A percentile compares a stretch with the other conserved stretches of the same genome.
phyloP scores from a whole-genome alignment of 1,140 invertebrate species.

The Drosophila kikkawai region DNA sequence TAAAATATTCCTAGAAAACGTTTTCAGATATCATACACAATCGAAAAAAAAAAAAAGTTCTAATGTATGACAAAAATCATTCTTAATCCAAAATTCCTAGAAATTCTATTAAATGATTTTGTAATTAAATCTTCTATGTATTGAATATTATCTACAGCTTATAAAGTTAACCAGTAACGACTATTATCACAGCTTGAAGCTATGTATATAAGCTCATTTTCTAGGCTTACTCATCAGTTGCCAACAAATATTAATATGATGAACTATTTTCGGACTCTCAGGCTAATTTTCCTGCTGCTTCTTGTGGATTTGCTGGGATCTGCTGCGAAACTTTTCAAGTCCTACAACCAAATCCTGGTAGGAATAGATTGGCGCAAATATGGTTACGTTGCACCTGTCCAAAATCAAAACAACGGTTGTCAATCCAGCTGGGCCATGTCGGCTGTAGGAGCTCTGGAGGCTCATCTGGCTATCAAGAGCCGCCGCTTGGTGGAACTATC shows the following conservation, averaged over 20 bases:
- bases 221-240: neutral
- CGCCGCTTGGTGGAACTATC: conserved; percentile 91
- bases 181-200: neutral
- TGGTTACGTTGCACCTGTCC: neutral
- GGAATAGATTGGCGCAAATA: neutral
- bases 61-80: neutral
- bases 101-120: neutral
- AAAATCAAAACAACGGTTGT: conserved; percentile 90
- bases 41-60: neutral
- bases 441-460: conserved; percentile 92
- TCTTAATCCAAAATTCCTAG: neutral
- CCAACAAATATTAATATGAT: neutral
- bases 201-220: neutral
- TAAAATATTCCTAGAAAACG: neutral
- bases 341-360: neutral
- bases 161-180: neutral
- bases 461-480: conserved; percentile 88
- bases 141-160: neutral
- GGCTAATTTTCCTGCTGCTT: neutral
- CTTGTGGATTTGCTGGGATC: neutral
- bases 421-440: conserved; percentile 97
- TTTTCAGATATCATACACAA: neutral
- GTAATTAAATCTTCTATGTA: neutral
- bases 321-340: neutral
- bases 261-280: neutral